A percentile compares a stretch with the other conserved stretches of the same genome.
Conservation (phyloP, 2,888 invertebrate species). For the Glaucopsyche alexis region DNA sequence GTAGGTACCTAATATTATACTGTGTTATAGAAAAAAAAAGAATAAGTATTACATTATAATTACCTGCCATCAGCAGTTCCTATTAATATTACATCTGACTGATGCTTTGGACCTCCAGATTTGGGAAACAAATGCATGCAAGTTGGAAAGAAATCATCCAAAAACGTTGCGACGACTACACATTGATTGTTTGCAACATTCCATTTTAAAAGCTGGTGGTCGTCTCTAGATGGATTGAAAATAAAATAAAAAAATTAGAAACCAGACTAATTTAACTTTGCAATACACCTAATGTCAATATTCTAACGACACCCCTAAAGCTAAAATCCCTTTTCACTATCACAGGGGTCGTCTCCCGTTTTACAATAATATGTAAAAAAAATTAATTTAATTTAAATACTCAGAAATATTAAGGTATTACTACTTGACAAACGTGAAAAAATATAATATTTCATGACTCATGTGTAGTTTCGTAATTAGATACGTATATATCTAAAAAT, state of each 20-base stretch:
- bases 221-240: slow-evolving; percentile 84
- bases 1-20: background rate
- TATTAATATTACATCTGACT: slow-evolving; percentile 90
- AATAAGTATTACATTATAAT: background rate
- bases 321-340: no score
- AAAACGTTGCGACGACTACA: slow-evolving; percentile 86
- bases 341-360: no score
- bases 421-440: no score
- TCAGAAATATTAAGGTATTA: no score
- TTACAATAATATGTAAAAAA: no score
- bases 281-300: no score
- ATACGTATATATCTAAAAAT: no score
- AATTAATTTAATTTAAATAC: no score
- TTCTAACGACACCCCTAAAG: no score
- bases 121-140: slow-evolving; percentile 94
- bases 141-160: slow-evolving; percentile 92
- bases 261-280: no score
- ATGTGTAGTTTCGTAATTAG: no score
- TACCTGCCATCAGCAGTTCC: slow-evolving; percentile 92
- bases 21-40: background rate
- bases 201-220: slow-evolving; percentile 94
- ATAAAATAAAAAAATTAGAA: background rate
- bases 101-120: slow-evolving; percentile 78
- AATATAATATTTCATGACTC: no score
- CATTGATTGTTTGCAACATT: slow-evolving; percentile 89